Conservation (phyloP, 2,113 vertebrate species). For the Isurus oxyrinchus region DNA sequence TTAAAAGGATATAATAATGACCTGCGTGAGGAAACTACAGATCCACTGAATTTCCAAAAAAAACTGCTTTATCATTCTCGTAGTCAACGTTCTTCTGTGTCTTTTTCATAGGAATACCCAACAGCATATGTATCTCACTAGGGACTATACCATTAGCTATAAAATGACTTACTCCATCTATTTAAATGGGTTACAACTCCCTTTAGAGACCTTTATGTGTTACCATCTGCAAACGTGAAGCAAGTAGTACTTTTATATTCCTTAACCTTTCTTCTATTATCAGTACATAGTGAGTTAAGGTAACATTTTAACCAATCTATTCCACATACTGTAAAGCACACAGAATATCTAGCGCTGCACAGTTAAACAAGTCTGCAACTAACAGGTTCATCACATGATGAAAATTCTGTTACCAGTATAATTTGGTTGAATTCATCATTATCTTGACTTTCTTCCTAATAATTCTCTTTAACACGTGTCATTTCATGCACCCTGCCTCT, state of each 20-base stretch:
- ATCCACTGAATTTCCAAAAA: neutral
- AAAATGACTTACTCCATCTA: neutral
- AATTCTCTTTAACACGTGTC: neutral
- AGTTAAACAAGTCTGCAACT: neutral
- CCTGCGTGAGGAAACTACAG: neutral
- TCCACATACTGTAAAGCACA: neutral
- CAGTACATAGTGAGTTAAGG: neutral
- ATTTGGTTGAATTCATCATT: neutral
- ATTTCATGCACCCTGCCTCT: neutral
- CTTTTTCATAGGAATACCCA: neutral
- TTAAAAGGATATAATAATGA: neutral
- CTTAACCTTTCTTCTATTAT: neutral
- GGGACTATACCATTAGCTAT: neutral
- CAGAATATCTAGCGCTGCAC: too few species aligned
- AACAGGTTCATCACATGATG: neutral
- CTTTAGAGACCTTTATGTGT: neutral
- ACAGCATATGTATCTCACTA: neutral
- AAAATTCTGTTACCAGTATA: neutral
- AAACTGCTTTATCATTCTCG: neutral
- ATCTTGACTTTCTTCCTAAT: neutral
- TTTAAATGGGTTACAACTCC: neutral
- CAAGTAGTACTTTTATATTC: neutral
- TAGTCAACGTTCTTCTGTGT: neutral
- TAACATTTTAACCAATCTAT: neutral
- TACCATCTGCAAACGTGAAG: neutral